These are phyloP conservation scores for Prosopocoilus inquinatus DNA, from an alignment of 2,888 invertebrate species.

Conservation along the genomic window DNA sequence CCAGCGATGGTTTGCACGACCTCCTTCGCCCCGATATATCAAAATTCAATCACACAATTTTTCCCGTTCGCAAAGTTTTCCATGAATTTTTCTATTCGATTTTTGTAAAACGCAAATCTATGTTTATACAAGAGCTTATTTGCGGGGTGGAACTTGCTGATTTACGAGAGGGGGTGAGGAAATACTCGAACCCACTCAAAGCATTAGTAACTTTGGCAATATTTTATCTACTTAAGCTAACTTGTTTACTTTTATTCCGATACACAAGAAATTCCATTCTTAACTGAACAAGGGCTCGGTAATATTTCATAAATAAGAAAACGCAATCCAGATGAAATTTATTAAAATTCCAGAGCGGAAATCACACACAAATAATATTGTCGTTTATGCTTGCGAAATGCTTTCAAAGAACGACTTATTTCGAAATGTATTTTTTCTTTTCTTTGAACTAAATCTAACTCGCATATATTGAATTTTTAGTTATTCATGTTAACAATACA, in stretches of 20 bases:
- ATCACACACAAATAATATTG: too few relatives aligned
- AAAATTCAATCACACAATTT: constrained; percentile 2
- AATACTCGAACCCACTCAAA: constrained; percentile 35
- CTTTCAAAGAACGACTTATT: too few relatives aligned
- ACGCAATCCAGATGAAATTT: too few relatives aligned
- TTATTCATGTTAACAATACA: too few relatives aligned
- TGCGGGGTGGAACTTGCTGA: constrained; percentile 6
- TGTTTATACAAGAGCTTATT: constrained; percentile 18
- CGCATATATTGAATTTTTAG: too few relatives aligned
- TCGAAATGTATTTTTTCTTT: too few relatives aligned
- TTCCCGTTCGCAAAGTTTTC: not conserved
- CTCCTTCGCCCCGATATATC: not conserved
- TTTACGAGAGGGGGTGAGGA: constrained; percentile 16
- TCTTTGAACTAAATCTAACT: too few relatives aligned
- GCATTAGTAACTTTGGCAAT: constrained; percentile 36
- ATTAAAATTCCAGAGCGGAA: too few relatives aligned
- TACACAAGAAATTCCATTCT: constrained; percentile 14
- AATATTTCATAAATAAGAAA: too few relatives aligned
- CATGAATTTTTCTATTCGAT: constrained; percentile 1
- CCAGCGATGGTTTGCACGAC: not conserved
- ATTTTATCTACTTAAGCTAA: constrained; percentile 36
- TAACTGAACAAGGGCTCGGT: too few relatives aligned
- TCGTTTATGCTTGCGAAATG: too few relatives aligned
- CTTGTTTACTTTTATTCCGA: constrained; percentile 32
- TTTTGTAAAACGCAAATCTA: constrained; percentile 15